Conservation (phyloP, 2,113 vertebrate genomes). For the Barbus barbus region DNA sequence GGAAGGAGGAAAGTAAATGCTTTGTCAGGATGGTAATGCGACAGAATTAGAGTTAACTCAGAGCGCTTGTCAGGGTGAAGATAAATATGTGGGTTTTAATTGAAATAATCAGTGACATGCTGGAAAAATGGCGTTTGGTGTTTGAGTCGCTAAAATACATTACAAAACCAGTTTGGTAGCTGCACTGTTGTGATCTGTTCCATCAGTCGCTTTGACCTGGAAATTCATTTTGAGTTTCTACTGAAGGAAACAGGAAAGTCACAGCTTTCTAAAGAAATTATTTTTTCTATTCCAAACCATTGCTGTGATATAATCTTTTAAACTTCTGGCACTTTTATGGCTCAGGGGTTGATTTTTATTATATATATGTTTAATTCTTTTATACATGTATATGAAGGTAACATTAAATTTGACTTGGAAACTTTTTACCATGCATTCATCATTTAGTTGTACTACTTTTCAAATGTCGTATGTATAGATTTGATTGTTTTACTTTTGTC, state of each 20-base stretch:
- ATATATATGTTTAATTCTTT: not conserved
- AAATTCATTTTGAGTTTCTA: not conserved
- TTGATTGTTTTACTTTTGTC: not conserved
- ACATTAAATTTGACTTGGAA: not conserved
- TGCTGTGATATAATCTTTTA: not conserved
- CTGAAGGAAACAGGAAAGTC: not conserved
- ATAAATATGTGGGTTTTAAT: constrained; percentile 39
- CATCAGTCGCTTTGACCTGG: not conserved
- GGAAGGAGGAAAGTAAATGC: constrained; percentile 27
- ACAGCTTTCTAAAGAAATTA: not conserved
- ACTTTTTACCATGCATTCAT: not conserved
- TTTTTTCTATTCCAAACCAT: not conserved
- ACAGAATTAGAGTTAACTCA: constrained; percentile 31
- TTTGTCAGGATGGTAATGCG: constrained; percentile 35
- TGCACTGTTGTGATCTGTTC: not conserved
- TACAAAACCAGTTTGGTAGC: not conserved
- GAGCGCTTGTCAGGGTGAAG: constrained; percentile 20
- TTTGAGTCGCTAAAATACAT: not conserved
- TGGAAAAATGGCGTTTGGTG: not conserved
- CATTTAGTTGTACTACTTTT: not conserved
- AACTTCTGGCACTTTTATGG: not conserved
- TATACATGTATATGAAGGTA: not conserved
- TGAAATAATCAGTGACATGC: constrained; percentile 33
- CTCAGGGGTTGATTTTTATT: not conserved
- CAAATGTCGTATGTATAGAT: not conserved